phyloP scores from a whole-genome alignment of 2,888 invertebrate genomes.

The Drosophila barbarae region DNA sequence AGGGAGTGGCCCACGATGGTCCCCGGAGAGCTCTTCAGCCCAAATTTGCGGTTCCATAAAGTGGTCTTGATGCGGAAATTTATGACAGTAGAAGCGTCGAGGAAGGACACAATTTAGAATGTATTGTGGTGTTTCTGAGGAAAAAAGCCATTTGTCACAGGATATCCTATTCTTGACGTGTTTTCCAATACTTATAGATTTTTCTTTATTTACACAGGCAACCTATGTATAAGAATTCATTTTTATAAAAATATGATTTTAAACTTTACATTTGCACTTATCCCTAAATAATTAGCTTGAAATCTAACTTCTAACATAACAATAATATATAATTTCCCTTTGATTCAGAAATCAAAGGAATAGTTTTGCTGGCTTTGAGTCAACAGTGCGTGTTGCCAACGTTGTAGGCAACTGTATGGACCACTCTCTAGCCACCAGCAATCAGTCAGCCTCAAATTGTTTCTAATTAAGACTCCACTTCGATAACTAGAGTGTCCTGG shows the following conservation, averaged over 20 bases:
- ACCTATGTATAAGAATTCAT: not conserved
- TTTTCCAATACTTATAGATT: conserved; percentile 2
- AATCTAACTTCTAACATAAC: no score
- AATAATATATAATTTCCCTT: not conserved
- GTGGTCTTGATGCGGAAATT: conserved; percentile 27
- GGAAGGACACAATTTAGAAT: conserved; percentile 31
- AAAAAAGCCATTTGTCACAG: conserved; percentile 18
- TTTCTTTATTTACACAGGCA: not conserved
- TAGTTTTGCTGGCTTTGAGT: conserved; percentile 28
- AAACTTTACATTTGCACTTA: no score
- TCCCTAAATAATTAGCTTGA: not conserved
- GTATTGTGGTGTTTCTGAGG: conserved; percentile 20
- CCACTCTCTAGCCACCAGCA: conserved; percentile 53
- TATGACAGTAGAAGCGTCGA: conserved; percentile 14
- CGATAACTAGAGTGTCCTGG: conserved; percentile 10
- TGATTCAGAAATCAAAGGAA: not conserved
- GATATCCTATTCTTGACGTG: conserved; percentile 4
- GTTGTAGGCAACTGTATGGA: no score
- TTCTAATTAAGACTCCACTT: conserved; percentile 67
- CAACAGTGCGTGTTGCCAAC: conserved; percentile 46
- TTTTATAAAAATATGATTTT: no score
- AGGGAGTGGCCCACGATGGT: conserved; percentile 4
- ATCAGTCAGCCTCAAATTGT: conserved; percentile 70
- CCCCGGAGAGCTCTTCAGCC: conserved; percentile 37
- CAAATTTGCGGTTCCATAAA: conserved; percentile 36